These are phyloP conservation scores for Fratercula arctica DNA, from an alignment of 2,797 vertebrate species.

Conservation along the genomic window DNA sequence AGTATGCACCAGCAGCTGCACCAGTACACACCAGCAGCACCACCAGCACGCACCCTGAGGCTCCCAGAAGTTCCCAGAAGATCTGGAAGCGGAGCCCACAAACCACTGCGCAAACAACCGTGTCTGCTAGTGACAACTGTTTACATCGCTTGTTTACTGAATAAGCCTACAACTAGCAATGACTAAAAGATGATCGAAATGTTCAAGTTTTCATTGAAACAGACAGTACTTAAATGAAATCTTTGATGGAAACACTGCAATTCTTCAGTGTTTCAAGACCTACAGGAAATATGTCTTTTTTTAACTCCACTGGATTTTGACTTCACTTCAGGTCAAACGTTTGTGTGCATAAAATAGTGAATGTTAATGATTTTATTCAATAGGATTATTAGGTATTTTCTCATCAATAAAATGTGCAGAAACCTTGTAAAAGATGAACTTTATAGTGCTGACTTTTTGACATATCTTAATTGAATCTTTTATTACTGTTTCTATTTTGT, in stretches of 20 bases:
- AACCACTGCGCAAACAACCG: rapidly evolving
- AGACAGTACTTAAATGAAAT: background rate
- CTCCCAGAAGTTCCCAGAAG: background rate
- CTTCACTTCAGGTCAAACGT: background rate
- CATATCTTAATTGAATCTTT: background rate
- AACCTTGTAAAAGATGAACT: background rate
- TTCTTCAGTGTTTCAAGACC: background rate
- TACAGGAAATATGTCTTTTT: background rate
- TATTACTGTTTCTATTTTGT: background rate
- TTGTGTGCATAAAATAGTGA: background rate
- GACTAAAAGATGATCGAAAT: background rate
- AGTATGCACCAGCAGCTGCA: background rate
- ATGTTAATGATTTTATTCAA: background rate
- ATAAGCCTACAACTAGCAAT: background rate
- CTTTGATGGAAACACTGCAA: background rate
- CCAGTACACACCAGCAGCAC: background rate
- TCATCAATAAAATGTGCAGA: background rate
- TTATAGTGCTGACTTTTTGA: background rate
- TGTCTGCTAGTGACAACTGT: background rate
- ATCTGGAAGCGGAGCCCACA: background rate
- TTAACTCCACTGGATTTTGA: background rate
- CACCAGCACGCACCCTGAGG: background rate
- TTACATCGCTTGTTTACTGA: rapidly evolving
- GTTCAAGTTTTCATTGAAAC: background rate
- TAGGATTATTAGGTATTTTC: constrained; percentile 9